These are phyloP conservation scores for Hartigia nigra DNA, from an alignment of 2,888 invertebrate genomes.

Conservation along the genomic window DNA sequence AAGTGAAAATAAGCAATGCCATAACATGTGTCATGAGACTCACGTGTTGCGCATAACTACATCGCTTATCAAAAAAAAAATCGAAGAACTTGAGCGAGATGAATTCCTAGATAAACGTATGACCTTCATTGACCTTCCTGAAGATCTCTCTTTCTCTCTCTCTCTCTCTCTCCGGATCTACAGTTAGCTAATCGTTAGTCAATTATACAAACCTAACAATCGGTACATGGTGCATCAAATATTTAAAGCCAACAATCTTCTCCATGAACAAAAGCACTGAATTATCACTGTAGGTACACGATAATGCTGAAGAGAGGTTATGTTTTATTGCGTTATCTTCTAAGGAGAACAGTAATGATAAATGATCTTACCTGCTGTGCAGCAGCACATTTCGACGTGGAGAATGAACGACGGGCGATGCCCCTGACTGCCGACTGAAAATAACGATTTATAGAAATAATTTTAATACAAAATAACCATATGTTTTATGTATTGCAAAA, in stretches of 20 bases:
- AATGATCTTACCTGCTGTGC: conserved; percentile 58
- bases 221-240: neutral
- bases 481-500: neutral
- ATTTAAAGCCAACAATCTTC: conserved; percentile 8
- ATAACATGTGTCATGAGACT: conserved; percentile 4
- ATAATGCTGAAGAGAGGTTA: conserved; percentile 25
- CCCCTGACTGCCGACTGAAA: conserved; percentile 52
- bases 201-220: conserved; percentile 25
- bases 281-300: neutral
- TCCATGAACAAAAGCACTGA: neutral
- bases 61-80: conserved; percentile 9
- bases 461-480: neutral
- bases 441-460: neutral
- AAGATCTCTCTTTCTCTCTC: neutral
- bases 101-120: conserved; percentile 24
- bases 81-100: conserved; percentile 6
- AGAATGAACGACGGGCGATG: conserved; percentile 57
- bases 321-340: conserved; percentile 15
- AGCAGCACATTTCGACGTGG: conserved; percentile 60
- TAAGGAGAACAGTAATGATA: neutral
- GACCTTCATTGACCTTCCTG: conserved; percentile 42
- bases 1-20: neutral
- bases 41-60: neutral
- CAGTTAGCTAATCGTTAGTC: conserved; percentile 28
- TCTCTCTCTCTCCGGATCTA: neutral